These are phyloP conservation scores for Fistularia commersonii DNA, from an alignment of 2,797 vertebrate genomes.

Conservation along the genomic window DNA sequence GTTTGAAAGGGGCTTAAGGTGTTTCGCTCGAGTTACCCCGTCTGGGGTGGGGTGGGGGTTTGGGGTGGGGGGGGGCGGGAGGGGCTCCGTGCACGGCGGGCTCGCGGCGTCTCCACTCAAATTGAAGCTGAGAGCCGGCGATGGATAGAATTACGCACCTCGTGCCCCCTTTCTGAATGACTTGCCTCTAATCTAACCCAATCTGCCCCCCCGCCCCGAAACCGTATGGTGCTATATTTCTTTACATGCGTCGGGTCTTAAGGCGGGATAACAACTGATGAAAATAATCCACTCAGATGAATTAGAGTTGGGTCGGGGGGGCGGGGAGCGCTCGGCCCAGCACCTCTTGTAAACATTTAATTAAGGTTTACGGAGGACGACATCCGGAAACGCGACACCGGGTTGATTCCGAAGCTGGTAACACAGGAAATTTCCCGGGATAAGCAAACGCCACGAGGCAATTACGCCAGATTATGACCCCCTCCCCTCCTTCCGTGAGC, in stretches of 20 bases:
- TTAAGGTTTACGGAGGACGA: conserved; percentile 50
- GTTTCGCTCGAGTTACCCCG: conserved; percentile 66
- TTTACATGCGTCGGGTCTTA: conserved; percentile 68
- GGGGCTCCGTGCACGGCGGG: conserved; percentile 18
- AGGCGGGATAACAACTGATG: conserved; percentile 65
- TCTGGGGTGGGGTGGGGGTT: no score
- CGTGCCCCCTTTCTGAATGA: conserved; percentile 63
- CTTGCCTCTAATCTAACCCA: conserved; percentile 74
- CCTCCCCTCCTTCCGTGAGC: conserved; percentile 17
- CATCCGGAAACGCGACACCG: conserved; percentile 36
- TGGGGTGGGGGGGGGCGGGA: conserved; percentile 40
- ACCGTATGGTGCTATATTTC: conserved; percentile 72
- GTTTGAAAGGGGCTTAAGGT: conserved; percentile 77
- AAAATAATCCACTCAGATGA: conserved; percentile 71
- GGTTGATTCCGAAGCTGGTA: conserved; percentile 47
- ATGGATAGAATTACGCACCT: conserved; percentile 66
- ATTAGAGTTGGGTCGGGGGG: conserved; percentile 51
- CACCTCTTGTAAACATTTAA: conserved; percentile 56
- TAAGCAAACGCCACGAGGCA: conserved; percentile 40
- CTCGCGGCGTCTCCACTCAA: conserved; percentile 60
- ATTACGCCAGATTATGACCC: conserved; percentile 46
- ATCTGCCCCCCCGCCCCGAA: conserved; percentile 78
- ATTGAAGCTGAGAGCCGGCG: conserved; percentile 59
- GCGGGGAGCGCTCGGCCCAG: conserved; percentile 26
- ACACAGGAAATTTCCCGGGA: conserved; percentile 51